Conservation (phyloP, 2,797 vertebrate species). For the Glossophaga mutica region DNA sequence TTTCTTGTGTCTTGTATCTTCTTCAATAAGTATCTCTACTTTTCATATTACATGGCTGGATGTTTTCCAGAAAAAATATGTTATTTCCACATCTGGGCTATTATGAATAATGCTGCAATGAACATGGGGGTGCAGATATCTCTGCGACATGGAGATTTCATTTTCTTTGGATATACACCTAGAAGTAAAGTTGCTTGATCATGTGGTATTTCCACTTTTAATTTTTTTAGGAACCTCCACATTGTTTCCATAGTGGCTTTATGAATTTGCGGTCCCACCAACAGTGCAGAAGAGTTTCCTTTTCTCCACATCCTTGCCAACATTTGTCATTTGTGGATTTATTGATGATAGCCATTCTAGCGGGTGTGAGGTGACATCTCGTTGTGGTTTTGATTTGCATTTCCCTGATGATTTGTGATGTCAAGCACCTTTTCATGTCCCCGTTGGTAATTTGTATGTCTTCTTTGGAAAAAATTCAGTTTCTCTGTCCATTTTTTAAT, state of each 20-base stretch:
- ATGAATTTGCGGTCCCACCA: neutral
- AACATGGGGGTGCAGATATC: neutral
- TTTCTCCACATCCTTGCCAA: neutral
- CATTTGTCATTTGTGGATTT: neutral
- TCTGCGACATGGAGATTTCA: neutral
- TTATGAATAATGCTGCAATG: neutral
- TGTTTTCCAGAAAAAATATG: neutral
- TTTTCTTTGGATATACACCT: neutral
- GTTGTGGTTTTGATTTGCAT: too few relatives aligned
- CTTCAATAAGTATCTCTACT: too few relatives aligned
- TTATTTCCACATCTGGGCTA: neutral
- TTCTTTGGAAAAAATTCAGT: too few relatives aligned
- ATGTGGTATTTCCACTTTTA: neutral
- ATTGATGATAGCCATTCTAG: neutral
- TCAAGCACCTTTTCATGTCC: too few relatives aligned
- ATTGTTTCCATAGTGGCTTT: neutral
- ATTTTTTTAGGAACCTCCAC: neutral
- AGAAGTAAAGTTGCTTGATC: neutral
- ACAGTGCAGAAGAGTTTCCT: neutral
- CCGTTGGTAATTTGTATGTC: too few relatives aligned
- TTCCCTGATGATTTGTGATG: too few relatives aligned
- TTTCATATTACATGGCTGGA: too few relatives aligned
- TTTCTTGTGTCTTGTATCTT: too few relatives aligned
- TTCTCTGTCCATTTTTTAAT: too few relatives aligned
- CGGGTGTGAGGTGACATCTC: too few relatives aligned